Evolutionary conservation across 2,888 invertebrate species (phyloP).

Genomic region (Agrilus cyanescens): DNA sequence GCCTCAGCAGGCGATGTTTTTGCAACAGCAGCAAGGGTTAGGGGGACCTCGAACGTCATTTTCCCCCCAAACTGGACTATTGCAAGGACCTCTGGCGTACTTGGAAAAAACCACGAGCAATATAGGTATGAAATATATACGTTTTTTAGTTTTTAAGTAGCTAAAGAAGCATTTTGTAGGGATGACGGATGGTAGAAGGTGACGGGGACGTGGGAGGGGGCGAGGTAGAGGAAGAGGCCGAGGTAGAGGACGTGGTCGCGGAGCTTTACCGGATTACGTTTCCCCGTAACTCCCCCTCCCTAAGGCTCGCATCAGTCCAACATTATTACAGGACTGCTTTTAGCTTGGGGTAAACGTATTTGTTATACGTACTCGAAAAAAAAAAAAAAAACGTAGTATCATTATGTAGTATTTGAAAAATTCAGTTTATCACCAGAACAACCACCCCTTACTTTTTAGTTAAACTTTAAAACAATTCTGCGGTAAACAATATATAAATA

Average conservation of each 20-base stretch:
- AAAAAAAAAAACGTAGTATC: too few relatives aligned
- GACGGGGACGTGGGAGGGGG: slow-evolving; percentile 82
- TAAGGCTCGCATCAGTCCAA: slow-evolving; percentile 6
- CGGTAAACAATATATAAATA: too few relatives aligned
- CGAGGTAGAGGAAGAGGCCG: slow-evolving; percentile 60
- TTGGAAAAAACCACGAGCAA: slow-evolving; percentile 85
- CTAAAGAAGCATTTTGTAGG: slow-evolving; percentile 34
- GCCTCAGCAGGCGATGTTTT: slow-evolving; percentile 42
- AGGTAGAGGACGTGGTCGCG: slow-evolving; percentile 65
- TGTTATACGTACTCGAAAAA: not conserved
- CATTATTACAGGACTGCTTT: slow-evolving; percentile 4
- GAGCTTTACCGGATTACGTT: slow-evolving; percentile 34
- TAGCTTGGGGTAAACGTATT: slow-evolving; percentile 6
- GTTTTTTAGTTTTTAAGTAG: slow-evolving; percentile 1
- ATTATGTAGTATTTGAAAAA: too few relatives aligned
- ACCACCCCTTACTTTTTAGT: too few relatives aligned
- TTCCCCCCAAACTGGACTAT: slow-evolving; percentile 40
- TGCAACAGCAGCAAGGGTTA: slow-evolving; percentile 39
- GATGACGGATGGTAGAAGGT: slow-evolving; percentile 72
- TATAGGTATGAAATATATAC: slow-evolving; percentile 46
- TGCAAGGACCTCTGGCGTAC: slow-evolving; percentile 77
- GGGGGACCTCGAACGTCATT: slow-evolving; percentile 38
- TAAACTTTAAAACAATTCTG: too few relatives aligned
- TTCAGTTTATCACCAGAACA: too few relatives aligned
- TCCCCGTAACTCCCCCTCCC: slow-evolving; percentile 33